Conservation (phyloP, 2,113 vertebrate genomes). For the Pteropus alecto region DNA sequence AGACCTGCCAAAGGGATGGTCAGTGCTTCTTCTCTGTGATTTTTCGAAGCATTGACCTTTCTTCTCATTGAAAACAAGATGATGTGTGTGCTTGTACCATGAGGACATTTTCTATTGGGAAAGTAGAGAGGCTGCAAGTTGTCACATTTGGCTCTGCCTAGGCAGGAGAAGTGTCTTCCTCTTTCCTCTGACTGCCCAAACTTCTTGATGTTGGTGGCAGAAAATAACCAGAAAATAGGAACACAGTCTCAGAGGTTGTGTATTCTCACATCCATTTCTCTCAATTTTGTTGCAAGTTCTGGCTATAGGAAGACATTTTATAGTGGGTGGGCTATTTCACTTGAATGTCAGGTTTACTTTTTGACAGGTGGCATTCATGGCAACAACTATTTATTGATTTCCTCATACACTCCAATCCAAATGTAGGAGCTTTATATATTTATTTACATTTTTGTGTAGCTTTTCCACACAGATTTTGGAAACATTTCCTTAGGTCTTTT, state of each 20-base stretch:
- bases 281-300: background rate
- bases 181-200: background rate
- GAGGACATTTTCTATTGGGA: background rate
- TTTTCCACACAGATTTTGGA: background rate
- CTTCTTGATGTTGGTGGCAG: background rate
- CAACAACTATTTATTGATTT: too few relatives aligned
- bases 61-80: background rate
- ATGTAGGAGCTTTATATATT: background rate
- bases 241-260: background rate
- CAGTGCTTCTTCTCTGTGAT: too few relatives aligned
- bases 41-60: background rate
- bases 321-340: too few relatives aligned
- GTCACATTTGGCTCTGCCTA: background rate
- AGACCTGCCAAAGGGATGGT: background rate
- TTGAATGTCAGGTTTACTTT: background rate
- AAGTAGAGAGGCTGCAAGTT: background rate
- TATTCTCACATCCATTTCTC: background rate
- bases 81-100: too few relatives aligned
- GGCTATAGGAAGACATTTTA: background rate
- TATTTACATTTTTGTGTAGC: too few relatives aligned
- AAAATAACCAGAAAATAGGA: background rate
- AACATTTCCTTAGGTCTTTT: background rate
- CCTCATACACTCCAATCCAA: background rate
- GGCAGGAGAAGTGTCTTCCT: background rate
- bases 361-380: fast-evolving